Evolutionary conservation across 2,113 vertebrate genomes (phyloP).

Genomic region (Alectura lathami): DNA sequence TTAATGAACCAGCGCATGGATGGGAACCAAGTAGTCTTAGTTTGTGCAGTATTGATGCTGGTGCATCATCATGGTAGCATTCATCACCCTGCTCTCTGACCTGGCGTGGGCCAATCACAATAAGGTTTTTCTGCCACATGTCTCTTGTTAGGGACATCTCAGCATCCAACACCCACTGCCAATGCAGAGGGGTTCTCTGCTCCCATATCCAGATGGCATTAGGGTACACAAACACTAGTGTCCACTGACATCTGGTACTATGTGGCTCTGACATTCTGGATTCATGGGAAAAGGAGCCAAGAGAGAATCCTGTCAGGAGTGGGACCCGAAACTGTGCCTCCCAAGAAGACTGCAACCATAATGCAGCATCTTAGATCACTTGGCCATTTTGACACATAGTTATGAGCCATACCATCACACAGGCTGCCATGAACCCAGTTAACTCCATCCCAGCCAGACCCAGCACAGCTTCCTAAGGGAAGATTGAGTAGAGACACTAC

Average conservation of each 20-base stretch:
- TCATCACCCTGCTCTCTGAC: neutral
- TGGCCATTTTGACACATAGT: slow-evolving; percentile 62
- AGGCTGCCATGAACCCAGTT: neutral
- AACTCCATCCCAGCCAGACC: neutral
- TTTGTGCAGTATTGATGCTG: neutral
- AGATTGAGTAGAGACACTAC: neutral
- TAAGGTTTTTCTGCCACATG: neutral
- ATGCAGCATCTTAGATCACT: slow-evolving; percentile 68
- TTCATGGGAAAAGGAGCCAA: neutral
- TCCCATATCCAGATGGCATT: neutral
- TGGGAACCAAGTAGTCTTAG: neutral
- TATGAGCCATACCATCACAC: neutral
- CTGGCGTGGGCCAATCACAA: neutral
- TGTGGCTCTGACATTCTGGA: neutral
- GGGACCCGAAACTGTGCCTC: slow-evolving; percentile 23
- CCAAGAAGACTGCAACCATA: slow-evolving; percentile 42
- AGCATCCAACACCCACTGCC: neutral
- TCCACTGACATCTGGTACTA: rapidly evolving
- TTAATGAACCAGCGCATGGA: neutral
- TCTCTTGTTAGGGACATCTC: neutral
- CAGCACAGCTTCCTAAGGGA: neutral
- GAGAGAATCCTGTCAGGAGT: neutral
- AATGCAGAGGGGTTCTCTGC: neutral
- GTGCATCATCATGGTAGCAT: neutral
- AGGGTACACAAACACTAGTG: rapidly evolving